Evolutionary conservation across 2,888 invertebrate genomes (phyloP).

Genomic region (Neoitamus cyanurus): DNA sequence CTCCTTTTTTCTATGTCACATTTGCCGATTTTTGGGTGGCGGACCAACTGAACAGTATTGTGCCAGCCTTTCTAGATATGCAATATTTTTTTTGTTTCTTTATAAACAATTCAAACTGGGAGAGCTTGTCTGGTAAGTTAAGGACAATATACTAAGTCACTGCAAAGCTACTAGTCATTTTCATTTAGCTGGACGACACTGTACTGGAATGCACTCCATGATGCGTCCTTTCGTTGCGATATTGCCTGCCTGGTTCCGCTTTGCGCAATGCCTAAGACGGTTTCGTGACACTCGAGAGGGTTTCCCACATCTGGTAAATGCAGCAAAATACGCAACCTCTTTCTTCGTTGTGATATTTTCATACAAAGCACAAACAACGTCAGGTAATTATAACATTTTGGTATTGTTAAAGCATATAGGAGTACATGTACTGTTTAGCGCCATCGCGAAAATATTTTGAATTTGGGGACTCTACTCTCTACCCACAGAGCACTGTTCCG

Average conservation of each 20-base stretch:
- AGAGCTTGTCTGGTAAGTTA: constrained; percentile 63
- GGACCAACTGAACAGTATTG: constrained; percentile 84
- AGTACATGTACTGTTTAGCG: too few species aligned
- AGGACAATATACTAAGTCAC: background rate
- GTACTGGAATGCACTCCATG: constrained; percentile 68
- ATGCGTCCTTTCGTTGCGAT: constrained; percentile 77
- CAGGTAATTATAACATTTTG: constrained; percentile 57
- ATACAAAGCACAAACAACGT: constrained; percentile 64
- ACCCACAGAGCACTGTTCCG: too few species aligned
- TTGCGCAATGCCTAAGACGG: constrained; percentile 85
- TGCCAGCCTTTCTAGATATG: constrained; percentile 80
- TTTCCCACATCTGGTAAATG: constrained; percentile 86
- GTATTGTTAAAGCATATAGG: too few species aligned
- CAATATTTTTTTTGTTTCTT: constrained; percentile 85
- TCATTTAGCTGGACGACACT: constrained; percentile 54
- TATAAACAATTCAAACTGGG: constrained; percentile 71
- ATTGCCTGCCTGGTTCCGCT: constrained; percentile 86
- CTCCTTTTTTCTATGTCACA: constrained; percentile 81
- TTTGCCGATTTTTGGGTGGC: constrained; percentile 91
- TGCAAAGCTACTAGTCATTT: background rate
- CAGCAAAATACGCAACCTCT: constrained; percentile 89
- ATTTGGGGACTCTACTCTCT: too few species aligned
- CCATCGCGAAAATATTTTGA: too few species aligned
- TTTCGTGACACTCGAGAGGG: constrained; percentile 82
- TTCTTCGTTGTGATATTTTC: constrained; percentile 86